phyloP scores from a whole-genome alignment of 2,113 vertebrate species.

The Forbesichthys agassizii region DNA sequence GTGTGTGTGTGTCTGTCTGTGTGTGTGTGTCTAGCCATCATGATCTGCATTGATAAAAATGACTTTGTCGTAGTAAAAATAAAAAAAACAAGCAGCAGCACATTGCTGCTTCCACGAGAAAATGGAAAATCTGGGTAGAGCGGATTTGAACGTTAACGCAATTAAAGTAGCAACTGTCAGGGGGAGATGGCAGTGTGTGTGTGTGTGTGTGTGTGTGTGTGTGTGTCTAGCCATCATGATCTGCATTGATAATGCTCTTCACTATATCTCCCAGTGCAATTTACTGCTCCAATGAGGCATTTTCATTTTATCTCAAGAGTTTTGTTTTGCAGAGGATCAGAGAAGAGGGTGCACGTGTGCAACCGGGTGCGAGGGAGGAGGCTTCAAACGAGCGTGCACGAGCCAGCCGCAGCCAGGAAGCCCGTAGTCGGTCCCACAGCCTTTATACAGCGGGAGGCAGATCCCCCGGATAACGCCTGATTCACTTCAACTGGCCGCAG shows the following conservation, averaged over 20 bases:
- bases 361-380: constrained; percentile 58
- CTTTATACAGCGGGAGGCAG: constrained; percentile 33
- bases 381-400: constrained; percentile 68
- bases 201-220: constrained; percentile 12
- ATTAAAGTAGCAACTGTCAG: background rate
- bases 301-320: constrained; percentile 62
- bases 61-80: too few relatives aligned
- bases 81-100: too few relatives aligned
- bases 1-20: constrained; percentile 52
- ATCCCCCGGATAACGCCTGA: too few relatives aligned
- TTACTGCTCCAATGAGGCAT: constrained; percentile 61
- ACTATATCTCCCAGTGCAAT: constrained; percentile 64
- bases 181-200: background rate
- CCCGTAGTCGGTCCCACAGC: constrained; percentile 65
- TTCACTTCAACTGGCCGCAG: too few relatives aligned
- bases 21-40: constrained; percentile 5
- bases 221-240: constrained; percentile 21
- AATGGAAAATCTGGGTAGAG: too few relatives aligned
- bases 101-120: too few relatives aligned
- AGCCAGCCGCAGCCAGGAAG: constrained; percentile 65
- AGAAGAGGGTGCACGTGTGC: constrained; percentile 14
- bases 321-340: constrained; percentile 37
- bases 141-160: too few relatives aligned
- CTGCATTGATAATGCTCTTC: constrained; percentile 1
- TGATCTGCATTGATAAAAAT: too few relatives aligned